These are phyloP conservation scores for Drosophila bipectinata DNA, from an alignment of 1,140 invertebrate species.

Conservation along the genomic window DNA sequence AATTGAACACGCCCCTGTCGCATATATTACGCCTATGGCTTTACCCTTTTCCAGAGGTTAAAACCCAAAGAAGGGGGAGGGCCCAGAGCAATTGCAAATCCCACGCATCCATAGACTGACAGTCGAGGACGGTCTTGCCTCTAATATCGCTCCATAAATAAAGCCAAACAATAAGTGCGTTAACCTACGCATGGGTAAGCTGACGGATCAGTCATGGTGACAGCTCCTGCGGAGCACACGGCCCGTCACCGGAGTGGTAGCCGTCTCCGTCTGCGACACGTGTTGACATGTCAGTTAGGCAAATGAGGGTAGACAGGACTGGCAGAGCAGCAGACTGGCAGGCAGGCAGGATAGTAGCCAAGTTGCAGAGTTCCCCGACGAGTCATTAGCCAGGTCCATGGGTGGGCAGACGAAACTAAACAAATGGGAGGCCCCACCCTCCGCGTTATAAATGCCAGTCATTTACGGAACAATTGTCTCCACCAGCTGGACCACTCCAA, in stretches of 20 bases:
- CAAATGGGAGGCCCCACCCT: constrained; percentile 41
- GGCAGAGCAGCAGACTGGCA: constrained; percentile 34
- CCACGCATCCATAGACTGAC: constrained; percentile 45
- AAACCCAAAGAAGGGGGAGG: neutral
- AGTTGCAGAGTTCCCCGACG: constrained; percentile 29
- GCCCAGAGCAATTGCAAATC: constrained; percentile 43
- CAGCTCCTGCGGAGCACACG: constrained; percentile 47
- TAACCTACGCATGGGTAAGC: constrained; percentile 47
- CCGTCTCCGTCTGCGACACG: constrained; percentile 40
- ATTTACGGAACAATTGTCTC: constrained; percentile 66
- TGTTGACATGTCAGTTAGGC: constrained; percentile 77
- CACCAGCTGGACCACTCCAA: constrained; percentile 44
- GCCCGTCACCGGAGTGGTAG: constrained; percentile 21
- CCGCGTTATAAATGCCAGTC: constrained; percentile 55
- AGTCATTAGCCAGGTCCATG: constrained; percentile 56
- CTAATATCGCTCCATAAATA: constrained; percentile 69
- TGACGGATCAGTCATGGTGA: constrained; percentile 61
- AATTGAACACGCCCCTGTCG: constrained; percentile 64
- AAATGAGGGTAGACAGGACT: constrained; percentile 74
- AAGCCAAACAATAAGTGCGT: constrained; percentile 63
- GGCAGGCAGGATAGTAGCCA: constrained; percentile 20
- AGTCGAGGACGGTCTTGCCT: constrained; percentile 15
- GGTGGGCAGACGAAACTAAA: constrained; percentile 11
- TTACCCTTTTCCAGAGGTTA: constrained; percentile 33
- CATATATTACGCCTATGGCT: constrained; percentile 35